phyloP scores from a whole-genome alignment of 2,797 vertebrate species.

The Acanthis flammea region DNA sequence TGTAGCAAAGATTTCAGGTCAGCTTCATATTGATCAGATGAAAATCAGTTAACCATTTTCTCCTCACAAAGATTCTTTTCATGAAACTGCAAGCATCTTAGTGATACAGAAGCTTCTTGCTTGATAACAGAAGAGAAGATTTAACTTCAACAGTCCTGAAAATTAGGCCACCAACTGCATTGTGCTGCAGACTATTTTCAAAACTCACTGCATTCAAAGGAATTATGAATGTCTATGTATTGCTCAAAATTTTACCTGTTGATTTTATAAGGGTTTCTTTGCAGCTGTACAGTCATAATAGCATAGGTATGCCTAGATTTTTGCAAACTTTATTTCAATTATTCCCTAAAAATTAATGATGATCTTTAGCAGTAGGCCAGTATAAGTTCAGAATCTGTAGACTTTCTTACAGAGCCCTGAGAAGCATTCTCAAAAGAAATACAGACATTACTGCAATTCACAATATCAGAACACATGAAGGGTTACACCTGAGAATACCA shows the following conservation, averaged over 20 bases:
- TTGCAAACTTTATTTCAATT: neutral
- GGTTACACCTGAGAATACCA: neutral
- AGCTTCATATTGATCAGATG: conserved; percentile 14
- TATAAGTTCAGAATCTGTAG: neutral
- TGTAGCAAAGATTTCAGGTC: neutral
- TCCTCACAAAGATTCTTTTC: neutral
- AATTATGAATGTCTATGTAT: neutral
- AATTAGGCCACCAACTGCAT: neutral
- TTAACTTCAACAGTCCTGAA: conserved; percentile 3
- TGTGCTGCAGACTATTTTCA: neutral
- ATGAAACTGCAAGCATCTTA: neutral
- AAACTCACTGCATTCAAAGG: neutral
- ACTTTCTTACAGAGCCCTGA: neutral
- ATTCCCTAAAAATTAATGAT: neutral
- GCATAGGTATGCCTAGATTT: neutral
- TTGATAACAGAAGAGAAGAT: neutral
- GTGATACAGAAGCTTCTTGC: neutral
- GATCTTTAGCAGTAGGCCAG: neutral
- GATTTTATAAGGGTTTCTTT: neutral
- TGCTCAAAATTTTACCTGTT: neutral
- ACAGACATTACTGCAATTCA: neutral
- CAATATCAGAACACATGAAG: neutral
- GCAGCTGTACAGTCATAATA: neutral
- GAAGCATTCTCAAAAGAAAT: neutral
- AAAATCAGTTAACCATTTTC: conserved; percentile 8